Conservation (phyloP, 1,140 invertebrate species). For the Temnothorax nylanderi region DNA sequence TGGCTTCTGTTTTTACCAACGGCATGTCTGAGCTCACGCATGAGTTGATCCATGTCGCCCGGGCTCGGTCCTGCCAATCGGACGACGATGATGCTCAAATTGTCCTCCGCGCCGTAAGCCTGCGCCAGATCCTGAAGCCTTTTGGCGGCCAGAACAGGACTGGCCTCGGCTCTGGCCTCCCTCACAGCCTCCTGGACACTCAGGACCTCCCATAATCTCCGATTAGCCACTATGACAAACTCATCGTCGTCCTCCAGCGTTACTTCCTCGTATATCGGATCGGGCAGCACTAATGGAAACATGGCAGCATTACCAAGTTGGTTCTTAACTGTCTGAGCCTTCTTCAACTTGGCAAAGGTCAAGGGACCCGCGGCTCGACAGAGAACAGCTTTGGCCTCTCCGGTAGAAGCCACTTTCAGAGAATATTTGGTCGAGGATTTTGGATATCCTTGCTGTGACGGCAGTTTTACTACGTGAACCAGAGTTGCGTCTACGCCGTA, state of each 20-base stretch:
- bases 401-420: conserved; percentile 90
- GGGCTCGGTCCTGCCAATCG: conserved; percentile 88
- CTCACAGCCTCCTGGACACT: conserved; percentile 90
- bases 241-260: conserved; percentile 92
- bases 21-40: conserved; percentile 91
- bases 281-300: conserved; percentile 89
- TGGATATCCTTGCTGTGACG: conserved; percentile 81
- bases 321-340: conserved; percentile 74
- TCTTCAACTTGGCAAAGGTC: conserved; percentile 86
- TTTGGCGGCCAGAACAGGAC: conserved; percentile 92
- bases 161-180: conserved; percentile 91
- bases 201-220: conserved; percentile 92
- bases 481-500: conserved; percentile 90
- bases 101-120: conserved; percentile 93
- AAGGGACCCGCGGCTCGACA: conserved; percentile 88
- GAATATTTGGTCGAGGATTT: conserved; percentile 85
- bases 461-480: conserved; percentile 89
- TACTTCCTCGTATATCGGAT: conserved; percentile 91
- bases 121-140: conserved; percentile 93
- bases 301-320: conserved; percentile 88
- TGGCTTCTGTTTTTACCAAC: conserved; percentile 87
- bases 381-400: conserved; percentile 90
- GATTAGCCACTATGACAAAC: conserved; percentile 92
- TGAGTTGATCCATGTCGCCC: conserved; percentile 90
- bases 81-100: conserved; percentile 92